A percentile compares a stretch with the other conserved stretches of the same genome.
Evolutionary conservation across 2,113 vertebrate genomes (phyloP).

Genomic region (Synchiropus splendidus): DNA sequence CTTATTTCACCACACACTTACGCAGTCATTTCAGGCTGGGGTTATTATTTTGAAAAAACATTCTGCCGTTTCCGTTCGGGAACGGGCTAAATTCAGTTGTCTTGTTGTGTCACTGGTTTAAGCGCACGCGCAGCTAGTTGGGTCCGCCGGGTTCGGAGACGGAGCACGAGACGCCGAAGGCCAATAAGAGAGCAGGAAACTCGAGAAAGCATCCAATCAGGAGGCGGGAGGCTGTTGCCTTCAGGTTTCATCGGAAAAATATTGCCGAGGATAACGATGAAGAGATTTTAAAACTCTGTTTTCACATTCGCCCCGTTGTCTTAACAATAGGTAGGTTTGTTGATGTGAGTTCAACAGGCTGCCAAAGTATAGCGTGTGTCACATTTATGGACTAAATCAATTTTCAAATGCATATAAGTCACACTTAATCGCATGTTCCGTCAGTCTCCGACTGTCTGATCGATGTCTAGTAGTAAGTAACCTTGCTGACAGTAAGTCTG

Average conservation of each 20-base stretch:
- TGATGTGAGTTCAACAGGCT: not conserved
- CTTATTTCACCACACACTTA: too few relatives aligned
- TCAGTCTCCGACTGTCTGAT: too few relatives aligned
- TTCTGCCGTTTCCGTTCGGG: not conserved
- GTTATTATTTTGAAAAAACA: not conserved
- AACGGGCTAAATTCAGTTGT: not conserved
- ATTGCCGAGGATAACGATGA: not conserved
- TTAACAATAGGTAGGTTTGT: not conserved
- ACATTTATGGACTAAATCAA: too few relatives aligned
- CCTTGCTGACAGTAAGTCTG: too few relatives aligned
- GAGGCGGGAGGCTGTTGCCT: conserved; percentile 24
- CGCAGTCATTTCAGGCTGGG: too few relatives aligned
- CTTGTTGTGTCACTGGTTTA: conserved; percentile 4
- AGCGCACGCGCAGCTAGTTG: conserved; percentile 71
- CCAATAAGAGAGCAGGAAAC: conserved; percentile 50
- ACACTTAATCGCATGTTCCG: too few relatives aligned
- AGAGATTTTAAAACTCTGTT: not conserved
- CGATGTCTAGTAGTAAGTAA: too few relatives aligned
- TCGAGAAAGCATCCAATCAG: conserved; percentile 32
- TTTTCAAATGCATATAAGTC: too few relatives aligned
- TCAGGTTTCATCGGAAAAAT: conserved; percentile 7
- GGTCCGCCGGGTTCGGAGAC: conserved; percentile 41
- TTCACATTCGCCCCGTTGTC: too few relatives aligned
- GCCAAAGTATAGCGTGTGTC: too few relatives aligned
- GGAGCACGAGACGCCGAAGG: conserved; percentile 29